Evolutionary conservation across 2,888 invertebrate genomes (phyloP).

Genomic region (Muschampia plurimacula): DNA sequence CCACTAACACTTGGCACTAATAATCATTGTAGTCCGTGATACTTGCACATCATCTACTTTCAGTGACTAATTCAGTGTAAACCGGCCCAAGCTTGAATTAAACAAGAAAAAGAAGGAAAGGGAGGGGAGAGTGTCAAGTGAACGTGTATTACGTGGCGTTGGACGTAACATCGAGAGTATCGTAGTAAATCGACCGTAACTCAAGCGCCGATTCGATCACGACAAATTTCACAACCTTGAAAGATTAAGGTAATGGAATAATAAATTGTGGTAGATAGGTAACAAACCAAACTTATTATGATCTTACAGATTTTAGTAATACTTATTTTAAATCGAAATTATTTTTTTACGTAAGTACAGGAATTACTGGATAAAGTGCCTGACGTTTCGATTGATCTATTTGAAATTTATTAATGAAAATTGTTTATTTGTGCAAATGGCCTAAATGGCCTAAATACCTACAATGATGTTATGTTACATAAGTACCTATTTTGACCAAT

Average conservation of each 20-base stretch:
- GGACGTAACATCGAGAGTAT: conserved; percentile 70
- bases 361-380: too few relatives aligned
- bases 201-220: conserved; percentile 54
- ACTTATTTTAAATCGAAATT: too few relatives aligned
- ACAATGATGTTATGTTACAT: too few relatives aligned
- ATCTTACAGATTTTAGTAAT: too few relatives aligned
- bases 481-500: too few relatives aligned
- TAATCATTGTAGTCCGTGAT: neutral
- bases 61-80: neutral
- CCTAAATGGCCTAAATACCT: too few relatives aligned
- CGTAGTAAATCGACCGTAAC: conserved; percentile 77
- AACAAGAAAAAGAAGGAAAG: conserved; percentile 38
- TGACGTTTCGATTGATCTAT: too few relatives aligned
- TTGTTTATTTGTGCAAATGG: too few relatives aligned
- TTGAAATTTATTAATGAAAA: too few relatives aligned
- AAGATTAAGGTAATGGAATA: neutral
- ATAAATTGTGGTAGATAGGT: neutral
- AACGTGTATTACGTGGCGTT: conserved; percentile 56
- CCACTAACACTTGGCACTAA: too few relatives aligned
- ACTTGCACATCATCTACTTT: neutral
- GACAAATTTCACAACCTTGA: conserved; percentile 52
- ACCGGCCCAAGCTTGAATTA: neutral
- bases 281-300: too few relatives aligned
- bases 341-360: too few relatives aligned
- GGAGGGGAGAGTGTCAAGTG: conserved; percentile 54